Conservation (phyloP, 2,888 invertebrate genomes). For the Chalcosyrphus nemorum region DNA sequence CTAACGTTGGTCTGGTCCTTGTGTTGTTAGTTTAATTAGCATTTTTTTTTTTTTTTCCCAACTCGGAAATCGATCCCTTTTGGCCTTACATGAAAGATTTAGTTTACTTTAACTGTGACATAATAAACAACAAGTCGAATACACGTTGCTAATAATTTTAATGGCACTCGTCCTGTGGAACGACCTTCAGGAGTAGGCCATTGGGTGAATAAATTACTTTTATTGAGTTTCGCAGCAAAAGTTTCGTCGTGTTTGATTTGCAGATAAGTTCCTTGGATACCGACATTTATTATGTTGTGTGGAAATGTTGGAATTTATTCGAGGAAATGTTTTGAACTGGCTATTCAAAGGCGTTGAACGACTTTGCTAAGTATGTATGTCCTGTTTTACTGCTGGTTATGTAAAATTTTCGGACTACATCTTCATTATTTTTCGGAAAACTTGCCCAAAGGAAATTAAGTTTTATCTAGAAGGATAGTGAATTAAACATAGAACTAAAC, state of each 20-base stretch:
- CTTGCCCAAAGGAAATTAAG: not conserved
- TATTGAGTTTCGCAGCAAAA: not conserved
- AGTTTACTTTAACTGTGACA: conserved; percentile 31
- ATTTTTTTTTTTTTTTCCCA: conserved; percentile 12
- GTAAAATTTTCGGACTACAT: not conserved
- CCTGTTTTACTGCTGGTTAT: not conserved
- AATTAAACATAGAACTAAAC: too few species aligned
- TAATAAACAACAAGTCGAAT: conserved; percentile 14
- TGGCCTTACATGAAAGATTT: conserved; percentile 27
- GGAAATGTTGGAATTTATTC: conserved; percentile 2
- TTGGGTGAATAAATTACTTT: conserved; percentile 24
- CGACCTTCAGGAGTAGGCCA: conserved; percentile 7
- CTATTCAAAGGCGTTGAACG: not conserved
- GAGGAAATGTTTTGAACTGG: not conserved
- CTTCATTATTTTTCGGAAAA: not conserved
- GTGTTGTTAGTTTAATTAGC: conserved; percentile 40
- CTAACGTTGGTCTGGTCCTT: not conserved
- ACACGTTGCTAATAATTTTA: conserved; percentile 30
- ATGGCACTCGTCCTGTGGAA: not conserved
- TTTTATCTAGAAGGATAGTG: too few species aligned
- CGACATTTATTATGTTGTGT: not conserved
- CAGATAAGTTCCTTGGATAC: not conserved
- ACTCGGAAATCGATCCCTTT: conserved; percentile 34
- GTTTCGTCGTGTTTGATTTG: conserved; percentile 16
- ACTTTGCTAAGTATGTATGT: not conserved